These are phyloP conservation scores for Eurois occulta DNA, from an alignment of 2,888 invertebrate species.

Conservation along the genomic window DNA sequence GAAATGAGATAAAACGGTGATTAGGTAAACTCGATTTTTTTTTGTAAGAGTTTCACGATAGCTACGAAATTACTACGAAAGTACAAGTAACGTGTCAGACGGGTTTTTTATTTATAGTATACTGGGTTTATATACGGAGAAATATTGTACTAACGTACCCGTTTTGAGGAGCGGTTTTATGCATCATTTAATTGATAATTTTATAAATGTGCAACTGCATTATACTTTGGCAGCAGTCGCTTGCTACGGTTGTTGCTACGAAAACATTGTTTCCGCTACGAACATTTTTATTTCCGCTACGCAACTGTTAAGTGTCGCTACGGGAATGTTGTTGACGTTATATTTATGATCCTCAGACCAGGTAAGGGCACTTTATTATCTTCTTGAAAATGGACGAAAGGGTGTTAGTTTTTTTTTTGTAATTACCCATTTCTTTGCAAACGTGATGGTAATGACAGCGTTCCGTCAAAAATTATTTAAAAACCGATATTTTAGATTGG, in stretches of 20 bases:
- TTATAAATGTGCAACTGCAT: background rate
- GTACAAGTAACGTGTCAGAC: background rate
- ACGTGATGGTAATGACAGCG: background rate
- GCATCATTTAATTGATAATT: background rate
- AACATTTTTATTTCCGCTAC: conserved; percentile 8
- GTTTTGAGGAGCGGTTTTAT: background rate
- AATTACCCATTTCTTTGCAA: background rate
- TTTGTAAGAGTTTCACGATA: background rate
- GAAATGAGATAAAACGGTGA: conserved; percentile 14
- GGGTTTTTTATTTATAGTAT: conserved; percentile 15
- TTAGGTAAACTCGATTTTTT: background rate
- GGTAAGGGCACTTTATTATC: background rate
- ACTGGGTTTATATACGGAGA: background rate
- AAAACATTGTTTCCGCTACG: conserved; percentile 35
- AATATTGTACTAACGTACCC: background rate
- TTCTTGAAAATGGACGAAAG: background rate
- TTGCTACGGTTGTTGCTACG: conserved; percentile 33
- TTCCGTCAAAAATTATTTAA: background rate
- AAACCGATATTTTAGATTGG: background rate
- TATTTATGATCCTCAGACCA: background rate
- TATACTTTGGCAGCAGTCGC: too few relatives aligned
- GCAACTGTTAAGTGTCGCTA: conserved; percentile 17
- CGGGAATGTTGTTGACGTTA: background rate
- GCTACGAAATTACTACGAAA: conserved; percentile 18
- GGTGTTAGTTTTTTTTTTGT: background rate